Evolutionary conservation across 2,797 vertebrate species (phyloP).

Genomic region (Enteromius anoplus): DNA sequence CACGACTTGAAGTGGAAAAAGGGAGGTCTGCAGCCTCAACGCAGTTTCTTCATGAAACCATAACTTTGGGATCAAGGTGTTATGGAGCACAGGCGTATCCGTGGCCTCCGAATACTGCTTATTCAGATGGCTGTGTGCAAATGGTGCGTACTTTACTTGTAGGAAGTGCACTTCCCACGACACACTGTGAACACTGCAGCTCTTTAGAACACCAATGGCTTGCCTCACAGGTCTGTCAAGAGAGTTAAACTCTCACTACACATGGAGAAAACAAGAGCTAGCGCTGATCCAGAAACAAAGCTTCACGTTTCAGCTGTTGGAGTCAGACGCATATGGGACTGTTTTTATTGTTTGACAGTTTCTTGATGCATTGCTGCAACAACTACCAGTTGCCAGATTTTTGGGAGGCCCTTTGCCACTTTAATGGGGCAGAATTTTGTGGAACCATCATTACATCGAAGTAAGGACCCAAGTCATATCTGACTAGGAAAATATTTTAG

Average conservation of each 20-base stretch:
- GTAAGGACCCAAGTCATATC: neutral
- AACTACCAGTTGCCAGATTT: neutral
- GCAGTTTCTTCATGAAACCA: slow-evolving; percentile 12
- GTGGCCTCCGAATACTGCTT: slow-evolving; percentile 15
- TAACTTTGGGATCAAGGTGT: slow-evolving; percentile 36
- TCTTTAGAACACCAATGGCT: slow-evolving; percentile 1
- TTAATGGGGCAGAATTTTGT: neutral
- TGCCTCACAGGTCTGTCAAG: neutral
- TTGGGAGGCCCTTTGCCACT: neutral
- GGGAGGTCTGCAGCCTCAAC: neutral
- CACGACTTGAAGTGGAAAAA: slow-evolving; percentile 7
- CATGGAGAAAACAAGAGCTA: neutral
- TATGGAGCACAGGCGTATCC: slow-evolving; percentile 15
- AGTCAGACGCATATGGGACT: neutral
- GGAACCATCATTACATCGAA: neutral
- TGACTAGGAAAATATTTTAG: neutral
- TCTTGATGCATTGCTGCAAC: slow-evolving; percentile 13
- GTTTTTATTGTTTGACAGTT: slow-evolving; percentile 21
- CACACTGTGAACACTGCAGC: neutral
- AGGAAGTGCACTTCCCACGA: slow-evolving; percentile 26
- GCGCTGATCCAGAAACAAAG: slow-evolving; percentile 13
- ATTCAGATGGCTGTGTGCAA: slow-evolving; percentile 40
- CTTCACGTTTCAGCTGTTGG: neutral
- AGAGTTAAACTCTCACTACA: neutral
- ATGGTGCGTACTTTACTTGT: slow-evolving; percentile 34